Evolutionary conservation across 2,888 invertebrate genomes (phyloP).

Genomic region (Opisthograptis luteolata): DNA sequence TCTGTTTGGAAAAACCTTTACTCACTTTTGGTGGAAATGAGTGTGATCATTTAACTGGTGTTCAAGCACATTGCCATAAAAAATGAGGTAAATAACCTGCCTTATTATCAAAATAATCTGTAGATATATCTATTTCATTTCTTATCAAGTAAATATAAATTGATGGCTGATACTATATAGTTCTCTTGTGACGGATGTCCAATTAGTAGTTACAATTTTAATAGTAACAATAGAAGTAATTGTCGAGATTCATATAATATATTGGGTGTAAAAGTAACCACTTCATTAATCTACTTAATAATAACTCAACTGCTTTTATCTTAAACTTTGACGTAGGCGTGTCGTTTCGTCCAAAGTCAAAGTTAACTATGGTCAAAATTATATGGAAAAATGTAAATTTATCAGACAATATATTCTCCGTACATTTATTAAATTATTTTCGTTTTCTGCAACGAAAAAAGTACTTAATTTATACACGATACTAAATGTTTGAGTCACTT

Average conservation of each 20-base stretch:
- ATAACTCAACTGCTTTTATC: not conserved
- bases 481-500: not conserved
- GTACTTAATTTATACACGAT: no score
- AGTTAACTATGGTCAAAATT: no score
- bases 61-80: no score
- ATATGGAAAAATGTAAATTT: no score
- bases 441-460: no score
- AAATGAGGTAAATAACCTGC: not conserved
- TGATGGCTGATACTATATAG: slow-evolving; percentile 37
- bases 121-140: not conserved
- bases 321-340: no score
- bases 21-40: no score
- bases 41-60: no score
- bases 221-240: slow-evolving; percentile 53
- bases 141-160: slow-evolving; percentile 30
- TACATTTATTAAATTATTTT: no score
- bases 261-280: not conserved
- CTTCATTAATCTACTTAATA: not conserved
- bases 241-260: not conserved
- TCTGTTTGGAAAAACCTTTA: no score
- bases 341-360: no score
- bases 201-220: slow-evolving; percentile 43
- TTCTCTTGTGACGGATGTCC: slow-evolving; percentile 43
- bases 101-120: not conserved
- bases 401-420: no score